Evolutionary conservation across 2,797 vertebrate species (phyloP).

Genomic region (Characodon lateralis): DNA sequence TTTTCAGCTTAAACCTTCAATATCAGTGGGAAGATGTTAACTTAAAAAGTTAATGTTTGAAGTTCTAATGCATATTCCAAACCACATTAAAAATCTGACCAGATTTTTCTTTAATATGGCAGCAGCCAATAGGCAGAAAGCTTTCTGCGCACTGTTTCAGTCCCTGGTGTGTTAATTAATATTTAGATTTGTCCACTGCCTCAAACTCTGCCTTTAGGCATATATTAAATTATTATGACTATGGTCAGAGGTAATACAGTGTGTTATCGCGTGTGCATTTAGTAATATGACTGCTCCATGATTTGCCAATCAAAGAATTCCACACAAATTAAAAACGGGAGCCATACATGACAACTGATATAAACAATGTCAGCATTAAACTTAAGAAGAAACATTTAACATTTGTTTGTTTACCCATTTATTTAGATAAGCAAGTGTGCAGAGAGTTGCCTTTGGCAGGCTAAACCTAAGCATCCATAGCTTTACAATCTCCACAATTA

Average conservation of each 20-base stretch:
- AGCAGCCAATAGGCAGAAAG: slow-evolving; percentile 75
- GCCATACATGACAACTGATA: slow-evolving; percentile 37
- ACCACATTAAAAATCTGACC: slow-evolving; percentile 77
- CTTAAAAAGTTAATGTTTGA: slow-evolving; percentile 77
- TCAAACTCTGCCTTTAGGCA: slow-evolving; percentile 84
- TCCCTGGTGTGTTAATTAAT: slow-evolving; percentile 86
- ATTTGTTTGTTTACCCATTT: slow-evolving; percentile 71
- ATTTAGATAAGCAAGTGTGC: slow-evolving; percentile 72
- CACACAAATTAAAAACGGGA: slow-evolving; percentile 47
- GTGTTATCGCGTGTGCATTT: slow-evolving; percentile 56
- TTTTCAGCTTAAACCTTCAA: slow-evolving; percentile 53
- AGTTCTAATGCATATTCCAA: slow-evolving; percentile 79
- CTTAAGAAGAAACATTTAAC: slow-evolving; percentile 48
- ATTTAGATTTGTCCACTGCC: slow-evolving; percentile 87
- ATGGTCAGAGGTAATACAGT: slow-evolving; percentile 68
- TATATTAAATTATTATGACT: slow-evolving; percentile 85
- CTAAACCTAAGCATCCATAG: slow-evolving; percentile 71
- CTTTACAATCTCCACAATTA: slow-evolving; percentile 80
- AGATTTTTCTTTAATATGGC: slow-evolving; percentile 72
- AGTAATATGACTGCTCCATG: slow-evolving; percentile 45
- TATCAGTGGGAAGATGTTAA: slow-evolving; percentile 64
- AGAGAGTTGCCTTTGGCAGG: slow-evolving; percentile 67
- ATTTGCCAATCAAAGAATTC: slow-evolving; percentile 54
- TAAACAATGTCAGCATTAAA: slow-evolving; percentile 55
- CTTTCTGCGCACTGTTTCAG: slow-evolving; percentile 68